Base-by-base conservation (phyloP, 2,888 invertebrate species). In the Timema cristinae region DNA sequence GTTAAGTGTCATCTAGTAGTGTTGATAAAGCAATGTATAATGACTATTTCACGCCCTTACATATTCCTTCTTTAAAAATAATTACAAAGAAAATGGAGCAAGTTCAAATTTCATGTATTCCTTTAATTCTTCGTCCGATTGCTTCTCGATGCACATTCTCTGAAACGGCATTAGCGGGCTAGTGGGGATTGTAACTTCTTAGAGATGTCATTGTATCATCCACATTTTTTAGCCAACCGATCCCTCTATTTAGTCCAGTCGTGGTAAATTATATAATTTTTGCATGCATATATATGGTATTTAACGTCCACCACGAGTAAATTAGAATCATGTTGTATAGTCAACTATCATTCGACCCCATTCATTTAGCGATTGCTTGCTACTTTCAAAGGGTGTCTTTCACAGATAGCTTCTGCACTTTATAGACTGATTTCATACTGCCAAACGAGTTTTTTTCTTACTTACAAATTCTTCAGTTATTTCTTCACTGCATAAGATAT, bases 41-140 rank as follows among this genome's bases (percentile, higher is more conserved):
- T 16, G 13, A 9, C 32, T 6, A 59, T 59, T 59, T 59, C 16
- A 32, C 32, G 59, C 59, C 59, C 59, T 59, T 59, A n/a, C 13
- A 32, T n/a, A 59, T 59, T 5, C 59, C 59, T 7, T 59, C 59
- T 8, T 48, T 32, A 32, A 32, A 48, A 69, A 69, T 13, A 59
- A 47, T 13, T 48, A 69, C 50, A 69, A 48, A n/a, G 69, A 59
- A n/a, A 54, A 69, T 32, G 69, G 69, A 0, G 48, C 47, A 61
- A 69, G 48, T 50, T 69, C 69, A 16, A 32, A 69, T 47, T 10
- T 47, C 8, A 32, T 10, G 47, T 63, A 63, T 8, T 63, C 63
- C n/a, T 8, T 6, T 10, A 63, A 48, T 5, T 63, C 10, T 16
- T 63, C 63, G 6, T 63, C 47, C 11, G 63, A 47, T 63, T 47